Percentiles rank a stretch among this genome's conserved stretches.
Conservation (phyloP, 2,113 vertebrate species). For the Anhinga anhinga region DNA sequence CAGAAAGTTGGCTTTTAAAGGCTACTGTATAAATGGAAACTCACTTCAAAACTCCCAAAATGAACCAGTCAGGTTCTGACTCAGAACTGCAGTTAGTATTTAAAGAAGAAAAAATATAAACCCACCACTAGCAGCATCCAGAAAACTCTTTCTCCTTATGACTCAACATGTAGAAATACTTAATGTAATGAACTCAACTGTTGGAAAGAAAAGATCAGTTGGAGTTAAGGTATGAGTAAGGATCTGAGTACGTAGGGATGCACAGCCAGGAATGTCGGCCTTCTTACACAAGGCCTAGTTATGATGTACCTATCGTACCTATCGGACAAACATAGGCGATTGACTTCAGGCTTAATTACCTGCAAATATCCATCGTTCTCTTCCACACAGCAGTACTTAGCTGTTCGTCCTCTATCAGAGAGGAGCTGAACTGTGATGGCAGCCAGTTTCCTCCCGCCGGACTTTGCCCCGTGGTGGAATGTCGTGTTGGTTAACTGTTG, state of each 20-base stretch:
- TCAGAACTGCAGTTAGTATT: conserved; percentile 75
- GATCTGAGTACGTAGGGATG: background rate
- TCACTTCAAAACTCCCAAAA: conserved; percentile 36
- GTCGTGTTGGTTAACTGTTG: background rate
- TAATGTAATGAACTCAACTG: conserved; percentile 44
- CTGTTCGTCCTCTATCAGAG: background rate
- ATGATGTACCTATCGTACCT: rapidly evolving
- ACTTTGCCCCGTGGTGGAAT: conserved; percentile 46
- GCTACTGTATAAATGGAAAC: conserved; percentile 68
- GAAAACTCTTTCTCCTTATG: conserved; percentile 68
- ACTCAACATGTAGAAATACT: conserved; percentile 72
- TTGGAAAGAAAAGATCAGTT: background rate
- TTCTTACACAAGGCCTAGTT: background rate
- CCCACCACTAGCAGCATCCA: background rate
- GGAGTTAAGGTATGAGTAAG: conserved; percentile 13
- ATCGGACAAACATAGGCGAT: background rate
- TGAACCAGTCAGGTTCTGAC: conserved; percentile 66
- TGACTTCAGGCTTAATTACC: background rate
- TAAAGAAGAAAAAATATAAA: conserved; percentile 18
- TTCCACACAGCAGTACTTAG: background rate
- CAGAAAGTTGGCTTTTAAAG: conserved; percentile 40
- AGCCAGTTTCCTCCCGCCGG: background rate
- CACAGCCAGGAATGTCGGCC: background rate
- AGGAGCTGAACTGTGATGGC: conserved; percentile 15
- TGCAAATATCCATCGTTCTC: background rate